A percentile compares a stretch with the other conserved stretches of the same genome.
Conservation (phyloP, 2,797 vertebrate species). For the Yasuhikotakia modesta region DNA sequence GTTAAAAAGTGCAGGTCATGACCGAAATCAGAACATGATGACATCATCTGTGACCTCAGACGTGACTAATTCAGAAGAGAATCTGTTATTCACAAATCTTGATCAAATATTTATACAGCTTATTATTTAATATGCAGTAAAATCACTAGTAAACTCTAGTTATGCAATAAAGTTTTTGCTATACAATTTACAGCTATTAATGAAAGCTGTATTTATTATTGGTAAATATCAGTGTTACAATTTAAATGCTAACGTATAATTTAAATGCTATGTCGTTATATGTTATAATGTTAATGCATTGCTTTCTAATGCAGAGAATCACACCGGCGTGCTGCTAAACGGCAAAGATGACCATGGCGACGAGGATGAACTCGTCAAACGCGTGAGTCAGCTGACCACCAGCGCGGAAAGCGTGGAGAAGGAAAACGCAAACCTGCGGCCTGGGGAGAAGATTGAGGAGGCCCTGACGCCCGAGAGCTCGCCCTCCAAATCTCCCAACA, state of each 20-base stretch:
- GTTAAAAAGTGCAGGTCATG: neutral
- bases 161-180: no score
- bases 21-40: no score
- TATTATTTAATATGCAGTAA: neutral
- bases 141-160: no score
- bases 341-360: slow-evolving; percentile 84
- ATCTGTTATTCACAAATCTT: neutral
- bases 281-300: neutral
- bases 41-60: neutral
- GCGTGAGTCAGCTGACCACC: slow-evolving; percentile 87
- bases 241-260: no score
- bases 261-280: no score
- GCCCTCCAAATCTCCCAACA: slow-evolving; percentile 95
- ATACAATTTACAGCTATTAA: no score
- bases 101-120: neutral
- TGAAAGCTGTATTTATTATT: no score
- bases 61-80: neutral
- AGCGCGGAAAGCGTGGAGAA: slow-evolving; percentile 87
- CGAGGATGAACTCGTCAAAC: slow-evolving; percentile 85
- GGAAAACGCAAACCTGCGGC: slow-evolving; percentile 67
- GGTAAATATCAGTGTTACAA: no score
- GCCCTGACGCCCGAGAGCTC: slow-evolving; percentile 90
- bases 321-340: slow-evolving; percentile 81
- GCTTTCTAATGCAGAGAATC: slow-evolving; percentile 70
- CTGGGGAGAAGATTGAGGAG: slow-evolving; percentile 92